These are phyloP conservation scores for Buathra laborator DNA, from an alignment of 2,888 invertebrate species.

Conservation along the genomic window DNA sequence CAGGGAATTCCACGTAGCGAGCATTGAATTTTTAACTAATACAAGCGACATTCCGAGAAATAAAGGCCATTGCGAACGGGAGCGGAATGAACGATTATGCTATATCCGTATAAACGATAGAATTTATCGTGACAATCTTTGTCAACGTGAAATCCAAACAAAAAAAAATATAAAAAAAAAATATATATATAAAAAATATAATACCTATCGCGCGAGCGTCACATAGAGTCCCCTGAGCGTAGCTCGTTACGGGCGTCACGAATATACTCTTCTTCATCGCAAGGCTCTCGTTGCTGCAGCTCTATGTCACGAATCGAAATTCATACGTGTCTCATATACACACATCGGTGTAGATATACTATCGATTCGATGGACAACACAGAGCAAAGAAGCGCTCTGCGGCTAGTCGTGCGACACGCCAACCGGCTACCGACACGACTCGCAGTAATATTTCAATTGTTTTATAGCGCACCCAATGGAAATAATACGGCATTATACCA, in stretches of 20 bases:
- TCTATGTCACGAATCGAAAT: slow-evolving; percentile 74
- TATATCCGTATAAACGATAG: slow-evolving; percentile 21
- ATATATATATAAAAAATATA: not conserved
- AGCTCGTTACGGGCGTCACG: slow-evolving; percentile 65
- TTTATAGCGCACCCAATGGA: slow-evolving; percentile 42
- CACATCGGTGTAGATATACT: slow-evolving; percentile 16
- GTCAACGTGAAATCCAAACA: slow-evolving; percentile 29
- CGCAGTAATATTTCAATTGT: slow-evolving; percentile 63
- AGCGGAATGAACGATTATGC: not conserved
- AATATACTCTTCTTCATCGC: slow-evolving; percentile 60
- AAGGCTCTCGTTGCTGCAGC: slow-evolving; percentile 42
- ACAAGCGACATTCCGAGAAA: slow-evolving; percentile 8
- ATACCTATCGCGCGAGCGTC: slow-evolving; percentile 9
- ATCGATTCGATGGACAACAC: slow-evolving; percentile 43
- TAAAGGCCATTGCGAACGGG: not conserved
- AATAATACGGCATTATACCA: slow-evolving; percentile 46
- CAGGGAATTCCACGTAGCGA: not conserved
- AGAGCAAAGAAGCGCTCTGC: not conserved
- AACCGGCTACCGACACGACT: slow-evolving; percentile 50
- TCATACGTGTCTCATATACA: slow-evolving; percentile 66
- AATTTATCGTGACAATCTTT: slow-evolving; percentile 54
- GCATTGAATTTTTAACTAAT: slow-evolving; percentile 32
- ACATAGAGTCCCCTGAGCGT: not conserved
- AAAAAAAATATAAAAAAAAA: slow-evolving; percentile 1
- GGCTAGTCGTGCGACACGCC: slow-evolving; percentile 64